phyloP scores from a whole-genome alignment of 2,888 invertebrate genomes.

The Drosophila stalkeri region DNA sequence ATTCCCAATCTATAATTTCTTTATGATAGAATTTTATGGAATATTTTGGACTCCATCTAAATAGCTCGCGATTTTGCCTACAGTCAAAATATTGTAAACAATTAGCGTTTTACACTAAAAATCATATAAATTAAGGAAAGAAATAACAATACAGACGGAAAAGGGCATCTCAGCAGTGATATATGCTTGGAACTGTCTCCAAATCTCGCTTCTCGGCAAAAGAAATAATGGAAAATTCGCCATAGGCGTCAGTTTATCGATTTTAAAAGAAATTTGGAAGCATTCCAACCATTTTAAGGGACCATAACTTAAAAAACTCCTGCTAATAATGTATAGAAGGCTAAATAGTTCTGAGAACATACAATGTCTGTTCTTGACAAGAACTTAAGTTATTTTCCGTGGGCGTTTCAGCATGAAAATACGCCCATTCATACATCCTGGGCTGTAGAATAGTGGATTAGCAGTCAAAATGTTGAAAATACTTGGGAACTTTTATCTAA shows the following conservation, averaged over 20 bases:
- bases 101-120: no score
- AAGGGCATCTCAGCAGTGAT: not conserved
- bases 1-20: no score
- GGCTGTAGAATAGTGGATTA: not conserved
- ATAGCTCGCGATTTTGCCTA: no score
- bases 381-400: not conserved
- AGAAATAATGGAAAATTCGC: not conserved
- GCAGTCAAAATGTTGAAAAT: not conserved
- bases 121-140: no score
- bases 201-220: not conserved
- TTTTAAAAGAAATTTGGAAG: not conserved
- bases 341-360: not conserved
- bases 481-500: not conserved
- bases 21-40: no score
- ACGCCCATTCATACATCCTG: not conserved
- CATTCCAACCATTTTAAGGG: no score
- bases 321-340: not conserved
- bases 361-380: not conserved
- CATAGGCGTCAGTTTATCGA: not conserved
- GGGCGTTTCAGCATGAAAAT: not conserved
- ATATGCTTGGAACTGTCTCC: not conserved
- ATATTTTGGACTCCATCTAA: no score
- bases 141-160: not conserved
- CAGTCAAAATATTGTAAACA: no score
- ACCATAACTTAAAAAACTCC: not conserved